Evolutionary conservation across 2,797 vertebrate species (phyloP).

Genomic region (Siniperca undulata): DNA sequence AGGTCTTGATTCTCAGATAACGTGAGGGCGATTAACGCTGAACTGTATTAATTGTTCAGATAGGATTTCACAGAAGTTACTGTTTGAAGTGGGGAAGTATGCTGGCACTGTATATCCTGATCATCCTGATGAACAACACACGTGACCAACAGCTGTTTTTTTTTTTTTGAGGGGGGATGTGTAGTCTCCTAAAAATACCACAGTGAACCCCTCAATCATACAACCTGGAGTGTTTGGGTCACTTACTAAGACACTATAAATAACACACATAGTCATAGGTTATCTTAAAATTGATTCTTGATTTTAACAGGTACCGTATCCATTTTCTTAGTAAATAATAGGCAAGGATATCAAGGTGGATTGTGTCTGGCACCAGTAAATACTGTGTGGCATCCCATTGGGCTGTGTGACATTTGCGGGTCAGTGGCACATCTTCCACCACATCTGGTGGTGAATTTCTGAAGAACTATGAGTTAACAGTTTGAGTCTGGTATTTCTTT

Average conservation of each 20-base stretch:
- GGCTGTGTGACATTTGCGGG: background rate
- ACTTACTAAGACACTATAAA: background rate
- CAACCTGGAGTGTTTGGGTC: slow-evolving; percentile 9
- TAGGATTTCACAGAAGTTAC: slow-evolving; percentile 24
- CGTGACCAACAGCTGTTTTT: slow-evolving; percentile 79
- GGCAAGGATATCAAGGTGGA: background rate
- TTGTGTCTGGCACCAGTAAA: background rate
- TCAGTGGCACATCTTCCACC: background rate
- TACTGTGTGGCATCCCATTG: background rate
- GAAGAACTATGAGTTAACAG: no score
- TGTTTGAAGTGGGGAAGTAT: slow-evolving; percentile 14
- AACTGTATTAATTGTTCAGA: background rate
- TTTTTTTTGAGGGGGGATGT: slow-evolving; percentile 17
- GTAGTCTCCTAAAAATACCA: slow-evolving; percentile 79
- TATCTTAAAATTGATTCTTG: background rate
- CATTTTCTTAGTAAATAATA: no score
- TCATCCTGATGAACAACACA: slow-evolving; percentile 57
- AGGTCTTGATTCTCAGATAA: background rate
- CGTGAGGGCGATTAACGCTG: background rate
- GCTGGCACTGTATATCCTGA: slow-evolving; percentile 43
- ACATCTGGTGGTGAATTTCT: background rate
- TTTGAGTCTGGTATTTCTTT: no score
- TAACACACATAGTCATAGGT: background rate
- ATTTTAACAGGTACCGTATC: background rate
- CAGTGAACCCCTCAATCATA: slow-evolving; percentile 35